Percentiles rank a stretch among this genome's conserved stretches.
phyloP scores from a whole-genome alignment of 2,888 invertebrate species.

The Pantelozetes paolii region DNA sequence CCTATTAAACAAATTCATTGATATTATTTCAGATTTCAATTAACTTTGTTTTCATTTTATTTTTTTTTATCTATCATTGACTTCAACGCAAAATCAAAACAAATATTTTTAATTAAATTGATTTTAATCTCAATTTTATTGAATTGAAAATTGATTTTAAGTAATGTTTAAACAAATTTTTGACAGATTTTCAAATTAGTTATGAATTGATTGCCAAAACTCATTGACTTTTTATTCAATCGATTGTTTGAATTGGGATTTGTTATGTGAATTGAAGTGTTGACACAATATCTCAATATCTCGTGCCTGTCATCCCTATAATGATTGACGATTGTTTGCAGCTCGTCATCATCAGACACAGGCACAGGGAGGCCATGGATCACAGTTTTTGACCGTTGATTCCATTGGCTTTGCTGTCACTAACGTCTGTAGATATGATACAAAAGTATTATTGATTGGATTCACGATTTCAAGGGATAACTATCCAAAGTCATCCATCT shows the following conservation, averaged over 20 bases:
- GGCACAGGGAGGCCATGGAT: background rate
- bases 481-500: conserved; percentile 2
- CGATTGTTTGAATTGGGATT: background rate
- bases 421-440: background rate
- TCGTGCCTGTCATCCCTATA: background rate
- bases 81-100: too few species aligned
- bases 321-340: conserved; percentile 16
- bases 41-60: too few species aligned
- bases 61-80: too few species aligned
- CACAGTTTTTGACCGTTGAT: background rate
- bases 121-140: too few species aligned
- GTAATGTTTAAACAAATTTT: too few species aligned
- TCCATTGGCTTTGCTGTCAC: background rate
- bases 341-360: background rate
- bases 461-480: background rate
- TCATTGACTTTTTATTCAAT: background rate
- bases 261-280: background rate
- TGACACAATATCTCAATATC: background rate
- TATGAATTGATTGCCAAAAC: too few species aligned
- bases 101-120: too few species aligned
- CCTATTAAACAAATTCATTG: too few species aligned
- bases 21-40: too few species aligned
- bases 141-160: too few species aligned
- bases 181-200: too few species aligned
- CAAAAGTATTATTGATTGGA: background rate